phyloP scores from a whole-genome alignment of 53 echinoderm and acorn worm genomes.

The Henricia sp. region DNA sequence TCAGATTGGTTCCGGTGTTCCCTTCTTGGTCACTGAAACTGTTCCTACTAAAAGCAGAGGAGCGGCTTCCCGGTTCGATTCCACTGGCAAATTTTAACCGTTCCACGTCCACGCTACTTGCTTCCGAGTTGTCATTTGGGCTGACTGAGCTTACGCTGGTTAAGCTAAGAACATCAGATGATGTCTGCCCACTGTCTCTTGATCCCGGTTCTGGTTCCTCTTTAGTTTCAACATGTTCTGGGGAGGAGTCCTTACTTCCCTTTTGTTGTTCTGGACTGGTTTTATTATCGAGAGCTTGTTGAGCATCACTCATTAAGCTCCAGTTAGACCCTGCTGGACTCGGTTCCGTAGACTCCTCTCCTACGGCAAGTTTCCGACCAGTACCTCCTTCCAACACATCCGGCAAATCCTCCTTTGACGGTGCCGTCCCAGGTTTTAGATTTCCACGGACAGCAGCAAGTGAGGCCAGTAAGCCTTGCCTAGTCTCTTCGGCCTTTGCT shows the following conservation, averaged over 20 bases:
- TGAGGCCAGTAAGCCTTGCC: slow-evolving; percentile 54
- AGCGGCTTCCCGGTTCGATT: slow-evolving; percentile 32
- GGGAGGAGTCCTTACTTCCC: not conserved
- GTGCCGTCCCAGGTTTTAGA: slow-evolving; percentile 21
- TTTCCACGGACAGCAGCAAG: slow-evolving; percentile 63
- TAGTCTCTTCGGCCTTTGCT: slow-evolving; percentile 31
- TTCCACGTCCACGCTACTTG: slow-evolving; percentile 36
- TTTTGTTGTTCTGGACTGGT: not conserved
- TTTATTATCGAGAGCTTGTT: not conserved
- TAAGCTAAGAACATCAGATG: slow-evolving; percentile 44
- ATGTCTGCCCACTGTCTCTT: slow-evolving; percentile 43
- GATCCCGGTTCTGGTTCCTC: not conserved
- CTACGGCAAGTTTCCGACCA: slow-evolving; percentile 24
- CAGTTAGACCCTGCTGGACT: slow-evolving; percentile 30
- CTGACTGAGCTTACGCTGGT: slow-evolving; percentile 49
- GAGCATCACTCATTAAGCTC: slow-evolving; percentile 13
- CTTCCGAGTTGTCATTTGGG: slow-evolving; percentile 28
- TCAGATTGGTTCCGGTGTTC: slow-evolving; percentile 6
- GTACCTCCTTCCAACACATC: slow-evolving; percentile 35
- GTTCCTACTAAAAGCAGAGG: slow-evolving; percentile 9
- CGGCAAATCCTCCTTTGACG: slow-evolving; percentile 52
- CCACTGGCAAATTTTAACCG: slow-evolving; percentile 32
- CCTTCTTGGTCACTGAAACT: slow-evolving; percentile 27
- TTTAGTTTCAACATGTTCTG: not conserved
- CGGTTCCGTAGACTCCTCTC: slow-evolving; percentile 23